phyloP scores from a whole-genome alignment of 2,113 vertebrate species.

The Odocoileus hemionus region DNA sequence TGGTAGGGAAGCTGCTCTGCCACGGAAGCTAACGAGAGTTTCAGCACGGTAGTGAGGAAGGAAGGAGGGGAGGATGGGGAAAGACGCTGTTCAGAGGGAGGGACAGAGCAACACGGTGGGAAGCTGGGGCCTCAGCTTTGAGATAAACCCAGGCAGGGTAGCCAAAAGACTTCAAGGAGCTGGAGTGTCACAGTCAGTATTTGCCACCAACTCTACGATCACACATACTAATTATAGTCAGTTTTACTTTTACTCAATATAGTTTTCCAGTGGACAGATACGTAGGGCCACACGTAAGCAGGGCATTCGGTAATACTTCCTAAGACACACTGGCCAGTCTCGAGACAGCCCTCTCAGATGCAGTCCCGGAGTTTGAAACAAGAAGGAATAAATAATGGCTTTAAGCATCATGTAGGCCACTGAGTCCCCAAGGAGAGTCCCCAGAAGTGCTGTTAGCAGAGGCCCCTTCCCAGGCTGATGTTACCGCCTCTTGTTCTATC shows the following conservation, averaged over 20 bases:
- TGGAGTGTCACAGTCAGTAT: background rate
- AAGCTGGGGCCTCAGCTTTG: background rate
- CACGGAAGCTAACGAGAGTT: background rate
- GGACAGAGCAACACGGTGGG: background rate
- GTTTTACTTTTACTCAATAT: background rate
- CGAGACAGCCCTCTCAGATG: background rate
- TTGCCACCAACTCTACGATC: background rate
- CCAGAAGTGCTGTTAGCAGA: background rate
- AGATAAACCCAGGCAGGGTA: background rate
- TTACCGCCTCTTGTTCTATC: background rate
- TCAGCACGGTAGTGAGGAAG: background rate
- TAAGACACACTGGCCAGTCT: background rate
- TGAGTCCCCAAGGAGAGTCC: background rate
- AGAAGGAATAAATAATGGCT: background rate
- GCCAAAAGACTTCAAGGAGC: background rate
- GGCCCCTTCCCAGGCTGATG: no score
- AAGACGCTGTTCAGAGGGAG: background rate
- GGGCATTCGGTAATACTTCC: background rate
- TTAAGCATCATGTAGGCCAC: background rate
- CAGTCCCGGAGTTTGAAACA: background rate
- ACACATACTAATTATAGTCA: background rate
- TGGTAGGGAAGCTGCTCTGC: background rate
- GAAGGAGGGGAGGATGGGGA: fast-evolving
- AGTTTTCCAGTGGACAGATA: background rate
- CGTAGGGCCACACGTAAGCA: background rate